These are phyloP conservation scores for Lordiphosa fenestrarum DNA, from an alignment of 2,888 invertebrate species.

Conservation along the genomic window DNA sequence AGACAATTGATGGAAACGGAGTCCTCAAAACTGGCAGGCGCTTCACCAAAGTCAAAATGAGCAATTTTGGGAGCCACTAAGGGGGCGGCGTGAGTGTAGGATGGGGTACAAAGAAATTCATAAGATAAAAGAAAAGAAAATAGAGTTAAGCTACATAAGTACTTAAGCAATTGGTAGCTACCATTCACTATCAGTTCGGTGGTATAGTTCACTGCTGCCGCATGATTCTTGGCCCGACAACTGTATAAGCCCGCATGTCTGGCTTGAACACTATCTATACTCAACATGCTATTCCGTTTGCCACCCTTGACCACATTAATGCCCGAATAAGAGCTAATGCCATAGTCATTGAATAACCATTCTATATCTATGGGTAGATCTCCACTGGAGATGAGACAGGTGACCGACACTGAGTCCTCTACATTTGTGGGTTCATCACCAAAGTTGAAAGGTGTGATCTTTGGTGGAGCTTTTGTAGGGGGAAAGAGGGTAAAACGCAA, in stretches of 20 bases:
- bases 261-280: slow-evolving; percentile 84
- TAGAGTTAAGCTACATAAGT: background rate
- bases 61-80: slow-evolving; percentile 89
- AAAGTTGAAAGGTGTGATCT: slow-evolving; percentile 88
- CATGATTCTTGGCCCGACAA: slow-evolving; percentile 87
- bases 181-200: slow-evolving; percentile 87
- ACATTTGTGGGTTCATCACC: slow-evolving; percentile 87
- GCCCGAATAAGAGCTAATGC: slow-evolving; percentile 77
- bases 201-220: slow-evolving; percentile 85
- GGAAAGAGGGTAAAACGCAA: background rate
- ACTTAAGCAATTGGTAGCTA: slow-evolving; percentile 74
- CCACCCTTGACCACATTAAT: slow-evolving; percentile 80
- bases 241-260: slow-evolving; percentile 88
- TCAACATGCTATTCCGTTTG: slow-evolving; percentile 83
- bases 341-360: slow-evolving; percentile 82
- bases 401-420: slow-evolving; percentile 86
- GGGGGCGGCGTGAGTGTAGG: no score
- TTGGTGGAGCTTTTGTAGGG: slow-evolving; percentile 84
- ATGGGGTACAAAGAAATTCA: no score
- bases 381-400: slow-evolving; percentile 87
- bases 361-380: slow-evolving; percentile 84
- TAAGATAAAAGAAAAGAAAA: slow-evolving; percentile 10
- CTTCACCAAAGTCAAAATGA: slow-evolving; percentile 85
- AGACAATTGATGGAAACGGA: slow-evolving; percentile 87
- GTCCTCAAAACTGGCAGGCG: slow-evolving; percentile 82